Conservation (phyloP, 2,888 invertebrate genomes). For the Polydrusus cervinus region DNA sequence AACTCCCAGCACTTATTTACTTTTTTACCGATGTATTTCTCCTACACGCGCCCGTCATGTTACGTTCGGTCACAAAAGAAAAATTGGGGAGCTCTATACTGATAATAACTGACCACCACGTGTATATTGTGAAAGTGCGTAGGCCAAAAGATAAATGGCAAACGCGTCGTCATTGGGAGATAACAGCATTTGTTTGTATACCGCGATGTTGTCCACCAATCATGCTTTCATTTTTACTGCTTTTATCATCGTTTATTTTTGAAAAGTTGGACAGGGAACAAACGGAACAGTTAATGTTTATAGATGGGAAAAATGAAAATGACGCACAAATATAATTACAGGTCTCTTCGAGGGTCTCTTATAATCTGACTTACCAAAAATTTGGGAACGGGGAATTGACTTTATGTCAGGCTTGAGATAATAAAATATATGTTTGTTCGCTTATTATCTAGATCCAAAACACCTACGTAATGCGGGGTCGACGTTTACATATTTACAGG, state of each 20-base stretch:
- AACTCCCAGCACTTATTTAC: too few species aligned
- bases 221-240: constrained; percentile 2
- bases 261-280: constrained; percentile 5
- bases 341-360: too few species aligned
- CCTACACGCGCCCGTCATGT: too few species aligned
- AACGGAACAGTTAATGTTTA: neutral
- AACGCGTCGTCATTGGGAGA: constrained; percentile 15
- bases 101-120: neutral
- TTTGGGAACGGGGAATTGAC: too few species aligned
- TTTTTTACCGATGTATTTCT: too few species aligned
- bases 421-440: too few species aligned
- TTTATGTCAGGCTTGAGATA: too few species aligned
- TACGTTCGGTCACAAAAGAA: too few species aligned
- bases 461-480: too few species aligned
- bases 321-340: neutral
- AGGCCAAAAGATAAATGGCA: constrained; percentile 18
- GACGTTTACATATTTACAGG: too few species aligned
- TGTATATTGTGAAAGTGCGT: neutral
- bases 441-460: too few species aligned
- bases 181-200: constrained; percentile 18
- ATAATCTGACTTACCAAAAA: too few species aligned
- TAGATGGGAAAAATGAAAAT: constrained; percentile 1
- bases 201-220: neutral
- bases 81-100: neutral
- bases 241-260: constrained; percentile 7